Base-by-base conservation (phyloP, 2,888 invertebrate species). In the Sphecodes monilicornis region DNA sequence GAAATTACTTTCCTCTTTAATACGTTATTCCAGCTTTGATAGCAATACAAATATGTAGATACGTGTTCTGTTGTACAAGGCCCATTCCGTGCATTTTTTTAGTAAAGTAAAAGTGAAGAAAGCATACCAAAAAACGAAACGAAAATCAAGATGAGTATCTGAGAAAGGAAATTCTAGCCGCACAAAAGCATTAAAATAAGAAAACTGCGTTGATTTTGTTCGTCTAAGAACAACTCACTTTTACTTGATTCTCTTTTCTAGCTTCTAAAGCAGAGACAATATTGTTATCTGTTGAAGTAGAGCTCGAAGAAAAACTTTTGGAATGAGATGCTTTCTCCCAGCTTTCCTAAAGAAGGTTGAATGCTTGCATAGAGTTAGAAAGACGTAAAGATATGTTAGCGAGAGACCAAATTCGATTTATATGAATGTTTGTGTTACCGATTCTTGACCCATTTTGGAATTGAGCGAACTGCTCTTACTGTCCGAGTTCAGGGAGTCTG, bases 391-490 rank as follows among this genome's bases (percentile, higher is more conserved):
- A 13, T 6, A 43, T 64, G 22, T 82, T 60, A 68, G 32, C 11
- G 64, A 22, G 50, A 64, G n/a, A 32, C 36, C 41, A 22, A 26
- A 16, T 57, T 46, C 10, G 26, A 80, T 39, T n/a, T 70, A 54
- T 69, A 29, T 32, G 4, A 77, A 41, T 22, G 29, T 81, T 43
- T n/a, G 78, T n/a, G 78, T 85, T 96, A 97, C 97, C 94, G 97
- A 97, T 95, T 97, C 97, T 94, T 97, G 97, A 90, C 97, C 97
- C 95, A 97, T 97, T 96, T 98, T 98, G 68, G 97, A 97, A 95
- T 97, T 97, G 93, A 98, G 96, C 89, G 98, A 97, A 95, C 97
- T 97, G 84, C 98, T 97, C 95, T 98, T 98, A 68, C 98, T 97
- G 94, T 98, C 98, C 0, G 97, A 97, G 94, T 97, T 97, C 92